Base-by-base conservation (phyloP, 2,888 invertebrate genomes). In the Leucophenga maculata region DNA sequence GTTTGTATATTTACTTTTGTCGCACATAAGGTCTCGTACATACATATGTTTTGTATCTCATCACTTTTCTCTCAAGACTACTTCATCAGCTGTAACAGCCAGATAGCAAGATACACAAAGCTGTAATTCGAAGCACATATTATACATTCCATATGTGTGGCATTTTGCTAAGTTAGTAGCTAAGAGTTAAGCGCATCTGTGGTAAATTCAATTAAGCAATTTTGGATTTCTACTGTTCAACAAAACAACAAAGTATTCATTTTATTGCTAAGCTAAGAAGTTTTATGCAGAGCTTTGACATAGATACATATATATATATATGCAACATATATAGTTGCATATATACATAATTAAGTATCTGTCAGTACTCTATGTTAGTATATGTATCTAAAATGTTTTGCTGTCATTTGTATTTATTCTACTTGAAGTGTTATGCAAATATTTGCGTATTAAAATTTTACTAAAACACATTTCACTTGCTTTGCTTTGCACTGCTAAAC, bases 151-250 rank as follows among this genome's bases (percentile, higher is more conserved):
- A 54, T 20, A 54, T 54, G 54, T 52, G 18, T 39, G 31, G 39
- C 60, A 18, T 60, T 60, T 60, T 13, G 77, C 75, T 80, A 82
- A 80, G 82, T 80, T 82, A 82, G 75, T 79, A 8, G 77, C 74
- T 72, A 80, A 82, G 26, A 26, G 78, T 80, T 78, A 82, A 82
- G 82, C 80, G 80, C 82, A 80, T 79, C 82, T 80, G 80, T 79
- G 80, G 80, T 80, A 77, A 80, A 80, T 82, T 82, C 80, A 80
- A 80, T 80, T 80, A 80, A 80, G 80, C 82, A 80, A 82, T 80
- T 80, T 80, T 77, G 79, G 75, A 78, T 72, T 74, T 76, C 78
- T 79, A 78, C 79, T 11, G 78, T 71, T 68, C 72, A 65, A 20
- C 65, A 70, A 62, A 39, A 50, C 22, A 52, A 50, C 66, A 18